A percentile compares a stretch with the other conserved stretches of the same genome.
Conservation (phyloP, 2,113 vertebrate species). For the Tachysurus vachellii region DNA sequence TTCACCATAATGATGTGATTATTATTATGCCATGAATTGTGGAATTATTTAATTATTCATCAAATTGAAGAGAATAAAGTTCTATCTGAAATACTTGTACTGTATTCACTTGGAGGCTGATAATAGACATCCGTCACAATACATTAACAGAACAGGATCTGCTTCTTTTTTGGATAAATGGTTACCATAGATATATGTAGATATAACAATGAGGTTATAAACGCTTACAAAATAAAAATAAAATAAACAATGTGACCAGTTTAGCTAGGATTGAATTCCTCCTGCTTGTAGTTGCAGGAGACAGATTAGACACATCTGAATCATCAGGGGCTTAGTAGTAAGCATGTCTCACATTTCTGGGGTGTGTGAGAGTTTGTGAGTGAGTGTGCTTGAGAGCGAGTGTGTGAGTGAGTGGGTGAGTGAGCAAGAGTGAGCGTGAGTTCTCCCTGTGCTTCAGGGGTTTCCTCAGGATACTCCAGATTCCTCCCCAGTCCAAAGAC, state of each 20-base stretch:
- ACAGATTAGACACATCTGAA: not conserved
- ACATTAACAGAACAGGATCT: not conserved
- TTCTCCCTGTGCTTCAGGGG: too few relatives aligned
- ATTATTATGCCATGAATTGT: slow-evolving; percentile 48
- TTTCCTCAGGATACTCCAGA: too few relatives aligned
- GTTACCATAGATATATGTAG: not conserved
- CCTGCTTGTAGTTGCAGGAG: not conserved
- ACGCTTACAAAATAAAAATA: not conserved
- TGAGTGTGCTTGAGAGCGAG: too few relatives aligned
- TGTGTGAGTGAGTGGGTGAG: too few relatives aligned
- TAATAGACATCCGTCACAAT: not conserved
- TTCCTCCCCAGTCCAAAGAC: too few relatives aligned
- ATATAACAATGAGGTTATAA: too few relatives aligned
- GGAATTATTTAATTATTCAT: slow-evolving; percentile 68
- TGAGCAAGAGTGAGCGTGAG: too few relatives aligned
- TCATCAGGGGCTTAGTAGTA: too few relatives aligned
- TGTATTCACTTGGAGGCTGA: not conserved
- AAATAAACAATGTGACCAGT: not conserved
- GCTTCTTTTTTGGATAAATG: not conserved
- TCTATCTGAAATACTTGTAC: slow-evolving; percentile 15
- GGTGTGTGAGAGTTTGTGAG: too few relatives aligned
- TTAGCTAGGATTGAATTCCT: not conserved
- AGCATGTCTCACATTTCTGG: too few relatives aligned
- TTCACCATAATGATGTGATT: slow-evolving; percentile 55
- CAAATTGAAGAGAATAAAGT: slow-evolving; percentile 67